Percentiles rank a stretch among this genome's conserved stretches.
Conservation (phyloP, 2,113 vertebrate genomes). For the Acanthisitta chloris region DNA sequence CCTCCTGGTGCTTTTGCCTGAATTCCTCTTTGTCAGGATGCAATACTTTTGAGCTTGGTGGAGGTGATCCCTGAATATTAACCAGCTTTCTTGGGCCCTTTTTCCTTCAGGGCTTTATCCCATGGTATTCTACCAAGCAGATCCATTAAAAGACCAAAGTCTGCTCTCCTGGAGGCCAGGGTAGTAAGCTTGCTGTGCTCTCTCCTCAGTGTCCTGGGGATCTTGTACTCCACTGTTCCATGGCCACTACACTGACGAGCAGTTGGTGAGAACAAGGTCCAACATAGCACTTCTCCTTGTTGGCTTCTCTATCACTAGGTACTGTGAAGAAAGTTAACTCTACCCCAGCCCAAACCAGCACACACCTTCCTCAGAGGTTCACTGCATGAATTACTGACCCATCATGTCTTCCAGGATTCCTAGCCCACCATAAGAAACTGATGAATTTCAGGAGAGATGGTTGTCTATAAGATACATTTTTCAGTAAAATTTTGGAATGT, state of each 20-base stretch:
- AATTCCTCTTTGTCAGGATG: not conserved
- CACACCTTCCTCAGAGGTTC: not conserved
- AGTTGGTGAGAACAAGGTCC: not conserved
- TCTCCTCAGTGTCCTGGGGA: not conserved
- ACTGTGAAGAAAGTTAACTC: no score
- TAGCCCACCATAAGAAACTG: not conserved
- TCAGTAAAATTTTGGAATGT: not conserved
- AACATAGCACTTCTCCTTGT: not conserved
- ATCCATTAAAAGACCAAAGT: not conserved
- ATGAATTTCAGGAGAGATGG: not conserved
- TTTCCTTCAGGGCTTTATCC: not conserved
- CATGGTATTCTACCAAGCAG: fast-evolving
- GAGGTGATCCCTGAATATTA: not conserved
- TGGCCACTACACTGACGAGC: not conserved
- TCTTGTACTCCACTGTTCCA: not conserved
- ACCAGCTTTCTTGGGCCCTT: not conserved
- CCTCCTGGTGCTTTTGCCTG: not conserved
- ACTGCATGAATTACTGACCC: not conserved
- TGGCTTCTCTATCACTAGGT: not conserved
- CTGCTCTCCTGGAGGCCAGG: not conserved
- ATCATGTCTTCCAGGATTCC: not conserved
- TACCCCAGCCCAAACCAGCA: no score
- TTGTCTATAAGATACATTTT: not conserved
- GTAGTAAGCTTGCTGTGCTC: not conserved
- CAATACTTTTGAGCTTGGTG: not conserved